Base-by-base conservation (phyloP, 2,113 vertebrate genomes). In the Urocolius indicus region DNA sequence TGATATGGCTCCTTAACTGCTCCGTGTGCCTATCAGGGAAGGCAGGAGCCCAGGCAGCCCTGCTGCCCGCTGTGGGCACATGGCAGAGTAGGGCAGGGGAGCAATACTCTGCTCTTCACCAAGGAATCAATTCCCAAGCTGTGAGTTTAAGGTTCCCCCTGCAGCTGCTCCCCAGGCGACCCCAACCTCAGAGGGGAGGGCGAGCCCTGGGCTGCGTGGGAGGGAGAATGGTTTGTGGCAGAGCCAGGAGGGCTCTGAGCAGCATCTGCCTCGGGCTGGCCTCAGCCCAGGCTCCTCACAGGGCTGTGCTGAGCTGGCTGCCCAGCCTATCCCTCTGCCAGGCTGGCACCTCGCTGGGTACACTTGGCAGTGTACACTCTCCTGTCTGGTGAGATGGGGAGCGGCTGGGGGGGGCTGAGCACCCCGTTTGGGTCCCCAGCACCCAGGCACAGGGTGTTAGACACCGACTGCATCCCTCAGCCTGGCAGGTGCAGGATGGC, bases 221-320 rank as follows among this genome's bases (percentile, higher is more conserved):
- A 32, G n/a, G 46, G 52, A 59, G 66, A 45, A 68, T 16, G 4
- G 69, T 43, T 36, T 32, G 46, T 0, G 0, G 54, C 11, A 12
- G 62, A 32, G 59, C n/a, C 34, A 16, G 0, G 5, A 66, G 77
- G 29, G 24, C 67, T 73, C 2, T 0, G 67, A 67, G 62, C 77
- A 38, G 36, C 32, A 6, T 52, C 55, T 61, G 21, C n/a, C 8
- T 10, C 14, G 69, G 68, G 26, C 72, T 77, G 63, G 14, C 8
- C 24, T 67, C 0, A 0, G 20, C 23, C 66, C 54, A 38, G 54
- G 6, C 32, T 38, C 41, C 22, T n/a, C 5, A 0, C 9, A 7
- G 36, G 51, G 41, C 38, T 0, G 3, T 36, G 66, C 52, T 15
- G 34, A 16, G 46, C 27, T 51, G 43, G 27, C 66, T 67, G 77